These are phyloP conservation scores for Andrena hattorfiana DNA, from an alignment of 2,888 invertebrate species.

Conservation along the genomic window DNA sequence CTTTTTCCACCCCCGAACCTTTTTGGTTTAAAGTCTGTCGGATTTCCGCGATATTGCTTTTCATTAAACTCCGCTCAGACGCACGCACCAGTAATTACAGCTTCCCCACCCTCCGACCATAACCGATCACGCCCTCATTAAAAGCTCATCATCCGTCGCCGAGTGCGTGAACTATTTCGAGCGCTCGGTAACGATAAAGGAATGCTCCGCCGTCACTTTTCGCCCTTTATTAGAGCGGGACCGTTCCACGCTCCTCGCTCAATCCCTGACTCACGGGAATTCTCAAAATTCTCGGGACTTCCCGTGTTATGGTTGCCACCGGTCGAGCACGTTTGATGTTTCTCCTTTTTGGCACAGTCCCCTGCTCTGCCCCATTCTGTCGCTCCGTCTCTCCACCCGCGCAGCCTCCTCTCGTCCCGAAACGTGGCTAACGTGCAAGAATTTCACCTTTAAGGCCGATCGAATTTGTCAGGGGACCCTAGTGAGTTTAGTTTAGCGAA, in stretches of 20 bases:
- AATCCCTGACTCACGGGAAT: constrained; percentile 47
- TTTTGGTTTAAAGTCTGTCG: constrained; percentile 44
- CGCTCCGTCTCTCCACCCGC: not conserved
- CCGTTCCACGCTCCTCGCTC: constrained; percentile 32
- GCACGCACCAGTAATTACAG: constrained; percentile 66
- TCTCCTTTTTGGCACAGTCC: constrained; percentile 31
- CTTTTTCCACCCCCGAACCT: not conserved
- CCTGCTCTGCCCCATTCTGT: not conserved
- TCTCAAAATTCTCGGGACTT: constrained; percentile 63
- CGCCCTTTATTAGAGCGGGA: constrained; percentile 62
- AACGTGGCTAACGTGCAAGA: constrained; percentile 46
- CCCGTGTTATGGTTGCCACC: constrained; percentile 51
- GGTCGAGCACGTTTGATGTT: constrained; percentile 50
- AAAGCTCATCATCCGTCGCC: constrained; percentile 67
- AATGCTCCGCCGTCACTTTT: constrained; percentile 56
- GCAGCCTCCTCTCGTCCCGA: not conserved
- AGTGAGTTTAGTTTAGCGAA: constrained; percentile 14
- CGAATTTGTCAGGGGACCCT: constrained; percentile 29
- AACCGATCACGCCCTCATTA: constrained; percentile 65
- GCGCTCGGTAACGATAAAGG: constrained; percentile 66
- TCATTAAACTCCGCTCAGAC: constrained; percentile 67
- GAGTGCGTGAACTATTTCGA: constrained; percentile 69
- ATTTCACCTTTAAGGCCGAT: constrained; percentile 47
- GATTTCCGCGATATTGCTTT: constrained; percentile 69
- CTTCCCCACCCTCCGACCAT: constrained; percentile 52